Conservation (phyloP, 2,113 vertebrate genomes). For the Cynopterus brachyotis region DNA sequence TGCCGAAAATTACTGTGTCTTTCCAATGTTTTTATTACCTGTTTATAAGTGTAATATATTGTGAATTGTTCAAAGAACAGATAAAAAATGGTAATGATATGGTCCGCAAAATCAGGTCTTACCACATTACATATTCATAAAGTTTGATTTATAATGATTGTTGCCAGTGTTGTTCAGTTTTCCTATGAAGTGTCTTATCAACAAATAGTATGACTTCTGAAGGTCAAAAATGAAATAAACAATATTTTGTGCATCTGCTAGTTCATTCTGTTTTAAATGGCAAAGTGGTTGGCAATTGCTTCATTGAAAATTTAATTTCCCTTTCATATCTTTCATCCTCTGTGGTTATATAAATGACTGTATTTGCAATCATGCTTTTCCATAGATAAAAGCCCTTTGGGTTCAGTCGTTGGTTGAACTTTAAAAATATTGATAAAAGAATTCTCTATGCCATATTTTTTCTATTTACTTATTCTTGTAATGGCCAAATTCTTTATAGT, state of each 20-base stretch:
- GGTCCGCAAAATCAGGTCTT: not conserved
- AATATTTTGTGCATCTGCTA: conserved; percentile 34
- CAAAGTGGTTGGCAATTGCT: conserved; percentile 44
- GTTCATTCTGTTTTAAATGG: conserved; percentile 31
- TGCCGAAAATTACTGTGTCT: not conserved
- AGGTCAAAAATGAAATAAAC: conserved; percentile 60
- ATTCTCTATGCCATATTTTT: not conserved
- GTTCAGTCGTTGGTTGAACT: conserved; percentile 24
- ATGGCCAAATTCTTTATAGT: not conserved
- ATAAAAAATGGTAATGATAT: conserved; percentile 3
- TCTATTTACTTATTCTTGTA: not conserved
- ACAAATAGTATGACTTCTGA: conserved; percentile 35
- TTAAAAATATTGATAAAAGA: conserved; percentile 47
- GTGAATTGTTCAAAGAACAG: not conserved
- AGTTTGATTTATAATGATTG: conserved; percentile 20
- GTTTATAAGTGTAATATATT: not conserved
- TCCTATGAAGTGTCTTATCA: conserved; percentile 27
- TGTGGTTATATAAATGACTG: conserved; percentile 19
- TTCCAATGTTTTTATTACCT: not conserved
- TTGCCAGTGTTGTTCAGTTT: not conserved
- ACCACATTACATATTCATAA: not conserved
- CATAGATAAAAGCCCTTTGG: conserved; percentile 30
- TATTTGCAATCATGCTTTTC: conserved; percentile 36
- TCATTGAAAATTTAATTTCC: conserved; percentile 69
- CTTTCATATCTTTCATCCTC: conserved; percentile 52